phyloP scores from a whole-genome alignment of 2,113 vertebrate genomes.

The Seriola dumerili region DNA sequence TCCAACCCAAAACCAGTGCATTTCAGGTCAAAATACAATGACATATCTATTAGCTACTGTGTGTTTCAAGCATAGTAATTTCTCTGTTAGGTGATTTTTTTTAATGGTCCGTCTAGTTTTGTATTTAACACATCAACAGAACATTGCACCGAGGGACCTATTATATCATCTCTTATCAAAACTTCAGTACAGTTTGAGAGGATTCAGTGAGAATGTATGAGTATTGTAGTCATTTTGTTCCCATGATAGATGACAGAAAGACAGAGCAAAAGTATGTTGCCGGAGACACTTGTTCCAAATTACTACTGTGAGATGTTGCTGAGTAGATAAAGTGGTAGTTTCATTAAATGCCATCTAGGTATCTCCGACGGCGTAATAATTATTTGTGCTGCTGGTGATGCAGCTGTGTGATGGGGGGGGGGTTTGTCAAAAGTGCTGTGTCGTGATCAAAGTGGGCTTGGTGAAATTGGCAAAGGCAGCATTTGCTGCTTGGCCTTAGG shows the following conservation, averaged over 20 bases:
- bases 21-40: not conserved
- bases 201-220: conserved; percentile 42
- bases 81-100: conserved; percentile 21
- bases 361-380: conserved; percentile 44
- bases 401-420: not conserved
- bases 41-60: not conserved
- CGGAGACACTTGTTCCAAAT: conserved; percentile 36
- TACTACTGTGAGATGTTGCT: conserved; percentile 29
- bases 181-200: conserved; percentile 25
- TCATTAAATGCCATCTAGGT: conserved; percentile 41
- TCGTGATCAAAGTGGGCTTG: conserved; percentile 22
- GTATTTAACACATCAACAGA: conserved; percentile 41
- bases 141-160: conserved; percentile 27
- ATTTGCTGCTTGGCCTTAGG: conserved; percentile 38
- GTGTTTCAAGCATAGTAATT: not conserved
- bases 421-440: conserved; percentile 14
- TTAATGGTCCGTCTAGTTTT: conserved; percentile 32
- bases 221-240: conserved; percentile 37
- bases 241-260: not conserved
- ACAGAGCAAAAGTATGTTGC: too few species aligned
- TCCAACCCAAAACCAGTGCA: not conserved
- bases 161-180: conserved; percentile 44
- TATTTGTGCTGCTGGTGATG: conserved; percentile 53
- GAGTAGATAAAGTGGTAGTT: conserved; percentile 39
- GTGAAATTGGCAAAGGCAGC: conserved; percentile 38